These are phyloP conservation scores for Cebidichthys violaceus DNA, from an alignment of 2,113 vertebrate species.

Conservation along the genomic window DNA sequence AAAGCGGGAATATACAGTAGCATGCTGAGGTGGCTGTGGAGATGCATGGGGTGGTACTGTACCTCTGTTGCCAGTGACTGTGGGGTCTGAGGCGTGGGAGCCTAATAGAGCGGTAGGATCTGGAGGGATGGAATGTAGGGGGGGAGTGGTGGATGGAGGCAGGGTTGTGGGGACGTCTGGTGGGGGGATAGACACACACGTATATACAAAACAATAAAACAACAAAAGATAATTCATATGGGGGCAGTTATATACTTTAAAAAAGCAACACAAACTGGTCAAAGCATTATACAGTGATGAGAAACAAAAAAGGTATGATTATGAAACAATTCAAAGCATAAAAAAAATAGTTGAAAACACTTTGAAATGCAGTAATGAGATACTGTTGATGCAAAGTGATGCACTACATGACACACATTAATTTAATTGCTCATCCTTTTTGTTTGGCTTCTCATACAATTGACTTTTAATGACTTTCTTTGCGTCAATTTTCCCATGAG, in stretches of 20 bases:
- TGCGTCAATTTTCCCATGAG: neutral
- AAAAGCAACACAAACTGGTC: slow-evolving; percentile 31
- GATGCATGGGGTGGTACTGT: slow-evolving; percentile 85
- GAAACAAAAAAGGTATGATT: slow-evolving; percentile 40
- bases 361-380: neutral
- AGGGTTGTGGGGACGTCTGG: slow-evolving; percentile 96
- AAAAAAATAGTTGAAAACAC: slow-evolving; percentile 8
- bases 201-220: slow-evolving; percentile 83
- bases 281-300: slow-evolving; percentile 39
- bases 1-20: slow-evolving; percentile 20
- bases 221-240: slow-evolving; percentile 62
- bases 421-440: neutral
- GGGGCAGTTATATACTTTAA: slow-evolving; percentile 38
- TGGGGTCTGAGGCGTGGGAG: slow-evolving; percentile 90
- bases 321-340: slow-evolving; percentile 32
- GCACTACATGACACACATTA: neutral
- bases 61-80: slow-evolving; percentile 93
- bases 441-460: neutral
- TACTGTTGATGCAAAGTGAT: slow-evolving; percentile 18
- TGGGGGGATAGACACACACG: slow-evolving; percentile 88
- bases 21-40: slow-evolving; percentile 58
- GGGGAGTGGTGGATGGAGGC: slow-evolving; percentile 95
- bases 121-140: slow-evolving; percentile 94
- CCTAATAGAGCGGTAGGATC: slow-evolving; percentile 93
- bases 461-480: neutral